Evolutionary conservation across 2,113 vertebrate genomes (phyloP).

Genomic region (Apistogramma diplotaenia): DNA sequence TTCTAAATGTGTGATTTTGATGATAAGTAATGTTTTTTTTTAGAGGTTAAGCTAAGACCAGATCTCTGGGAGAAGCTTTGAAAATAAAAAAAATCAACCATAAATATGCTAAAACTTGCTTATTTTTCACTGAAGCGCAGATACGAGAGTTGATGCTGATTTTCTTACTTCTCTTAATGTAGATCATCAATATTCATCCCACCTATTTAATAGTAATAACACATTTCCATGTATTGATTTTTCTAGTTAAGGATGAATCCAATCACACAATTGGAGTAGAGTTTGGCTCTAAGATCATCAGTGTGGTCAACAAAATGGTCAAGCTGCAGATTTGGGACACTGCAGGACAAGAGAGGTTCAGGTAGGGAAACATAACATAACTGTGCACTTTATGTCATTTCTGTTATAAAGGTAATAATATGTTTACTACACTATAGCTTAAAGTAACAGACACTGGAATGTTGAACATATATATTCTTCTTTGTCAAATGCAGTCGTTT

Average conservation of each 20-base stretch:
- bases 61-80: not conserved
- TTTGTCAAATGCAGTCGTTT: not conserved
- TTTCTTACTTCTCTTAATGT: too few species aligned
- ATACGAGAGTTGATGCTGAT: not conserved
- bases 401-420: not conserved
- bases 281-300: conserved; percentile 92
- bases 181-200: not conserved
- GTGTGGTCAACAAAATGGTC: conserved; percentile 89
- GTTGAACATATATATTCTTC: not conserved
- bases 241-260: conserved; percentile 90
- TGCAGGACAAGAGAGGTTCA: conserved; percentile 91
- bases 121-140: not conserved
- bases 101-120: not conserved
- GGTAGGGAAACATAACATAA: conserved; percentile 65
- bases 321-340: conserved; percentile 97
- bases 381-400: not conserved
- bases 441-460: not conserved
- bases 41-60: not conserved
- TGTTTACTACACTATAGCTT: not conserved
- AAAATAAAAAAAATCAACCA: not conserved
- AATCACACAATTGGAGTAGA: conserved; percentile 95
- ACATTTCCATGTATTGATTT: not conserved
- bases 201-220: not conserved
- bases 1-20: not conserved
- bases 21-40: not conserved